Conservation (phyloP, 92 coral and sea anemone genomes). For the Metridium senile region DNA sequence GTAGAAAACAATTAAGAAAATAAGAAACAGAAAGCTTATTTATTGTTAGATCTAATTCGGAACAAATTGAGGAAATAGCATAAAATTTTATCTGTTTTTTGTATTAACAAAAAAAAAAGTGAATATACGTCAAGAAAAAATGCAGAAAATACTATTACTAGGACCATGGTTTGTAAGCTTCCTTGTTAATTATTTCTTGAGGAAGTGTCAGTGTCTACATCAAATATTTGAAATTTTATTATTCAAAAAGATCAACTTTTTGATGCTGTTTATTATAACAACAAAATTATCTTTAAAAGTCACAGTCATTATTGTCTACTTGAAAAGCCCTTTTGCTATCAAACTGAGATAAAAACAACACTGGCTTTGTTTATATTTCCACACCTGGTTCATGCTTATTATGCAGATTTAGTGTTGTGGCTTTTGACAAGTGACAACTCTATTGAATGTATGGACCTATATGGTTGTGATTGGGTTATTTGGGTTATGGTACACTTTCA, state of each 20-base stretch:
- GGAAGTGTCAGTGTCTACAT: no score
- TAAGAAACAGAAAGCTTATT: no score
- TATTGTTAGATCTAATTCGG: no score
- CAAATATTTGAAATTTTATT: no score
- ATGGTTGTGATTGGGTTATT: neutral
- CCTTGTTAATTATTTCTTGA: neutral
- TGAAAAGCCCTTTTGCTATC: neutral
- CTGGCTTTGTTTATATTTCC: neutral
- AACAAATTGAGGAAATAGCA: no score
- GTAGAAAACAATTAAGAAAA: no score
- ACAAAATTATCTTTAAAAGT: neutral
- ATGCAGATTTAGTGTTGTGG: slow-evolving; percentile 33
- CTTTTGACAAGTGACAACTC: slow-evolving; percentile 18
- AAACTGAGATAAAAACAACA: neutral
- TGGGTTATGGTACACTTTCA: no score
- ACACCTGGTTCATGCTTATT: slow-evolving; percentile 19
- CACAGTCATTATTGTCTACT: neutral
- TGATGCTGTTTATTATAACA: neutral
- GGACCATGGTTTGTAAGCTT: no score
- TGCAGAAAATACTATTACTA: no score
- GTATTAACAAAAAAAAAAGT: no score
- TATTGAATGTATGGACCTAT: neutral
- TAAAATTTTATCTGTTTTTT: no score
- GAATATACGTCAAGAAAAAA: no score
- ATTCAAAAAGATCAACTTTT: neutral